Evolutionary conservation across 1,140 invertebrate genomes (phyloP), one percentile per base, ranked within the genome.

Genomic region (Penaeus vannamei): DNA sequence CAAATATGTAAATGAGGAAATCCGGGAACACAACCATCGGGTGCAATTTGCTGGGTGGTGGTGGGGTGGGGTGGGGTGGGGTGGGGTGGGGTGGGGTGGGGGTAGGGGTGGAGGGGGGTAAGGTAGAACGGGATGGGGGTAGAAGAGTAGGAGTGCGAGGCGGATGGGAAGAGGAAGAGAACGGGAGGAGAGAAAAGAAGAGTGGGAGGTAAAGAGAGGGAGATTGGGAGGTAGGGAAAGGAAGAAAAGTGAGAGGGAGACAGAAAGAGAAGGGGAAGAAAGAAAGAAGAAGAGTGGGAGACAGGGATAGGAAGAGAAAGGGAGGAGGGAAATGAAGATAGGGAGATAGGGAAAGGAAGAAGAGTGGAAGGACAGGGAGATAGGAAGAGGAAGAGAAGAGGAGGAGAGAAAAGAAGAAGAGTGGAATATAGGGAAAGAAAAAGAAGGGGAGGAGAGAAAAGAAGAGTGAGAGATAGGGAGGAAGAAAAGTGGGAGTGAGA

Each of bases 171-270:
- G 32, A 2, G 29, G 60, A 84, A 53, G 64, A 53, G 64, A 26
- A 62, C 26, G 64, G 82, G 64, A 53, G 32, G 60, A 64, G 60
- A 4, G 29, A 64, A 23, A 84, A 29, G 32, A 61, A 26, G 53
- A 62, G 82, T 32, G 26, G 62, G 59, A n/a, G 32, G 32, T 29
- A 69, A 32, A 42, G 42, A 29, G 36, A 42, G 61, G 72, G 46
- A 19, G 23, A n/a, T 7, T 4, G 69, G 20, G 64, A n/a, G 59
- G 36, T 23, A 23, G 4, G 36, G 32, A 8, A 20, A n/a, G 72
- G 29, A 69, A 36, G 64, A 64, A 72, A 64, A 85, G 84, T 42
- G 64, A 77, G 29, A 77, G 46, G 46, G 64, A 53, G 23, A 77
- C 20, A n/a, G 32, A 46, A 29, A 76, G 42, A 17, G 19, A 23